Percentiles rank a stretch among this genome's conserved stretches.
Evolutionary conservation across 92 coral and sea anemone species (phyloP).

Genomic region (Epizoanthus scotinus): DNA sequence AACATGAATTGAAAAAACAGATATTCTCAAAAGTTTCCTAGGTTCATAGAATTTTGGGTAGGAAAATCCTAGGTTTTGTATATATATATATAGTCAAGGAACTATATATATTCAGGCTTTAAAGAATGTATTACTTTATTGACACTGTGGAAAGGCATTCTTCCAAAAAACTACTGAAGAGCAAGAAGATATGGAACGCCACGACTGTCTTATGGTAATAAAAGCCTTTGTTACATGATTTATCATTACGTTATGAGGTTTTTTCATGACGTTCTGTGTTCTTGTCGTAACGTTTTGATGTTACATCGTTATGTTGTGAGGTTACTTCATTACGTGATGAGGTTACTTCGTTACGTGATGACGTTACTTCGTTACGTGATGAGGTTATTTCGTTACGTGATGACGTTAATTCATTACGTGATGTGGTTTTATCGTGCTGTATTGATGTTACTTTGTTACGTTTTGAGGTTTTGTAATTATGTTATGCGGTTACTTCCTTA

Average conservation of each 20-base stretch:
- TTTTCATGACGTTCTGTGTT: background rate
- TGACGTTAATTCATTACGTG: slow-evolving; percentile 19
- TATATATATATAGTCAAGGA: too few relatives aligned
- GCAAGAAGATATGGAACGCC: background rate
- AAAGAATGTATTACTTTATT: too few relatives aligned
- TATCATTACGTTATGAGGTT: background rate
- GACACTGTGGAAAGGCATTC: too few relatives aligned
- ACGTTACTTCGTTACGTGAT: background rate
- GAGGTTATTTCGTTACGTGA: slow-evolving; percentile 11
- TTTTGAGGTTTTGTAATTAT: slow-evolving; percentile 16
- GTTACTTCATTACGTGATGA: background rate
- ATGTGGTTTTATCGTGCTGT: slow-evolving; percentile 11
- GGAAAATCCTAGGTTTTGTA: too few relatives aligned
- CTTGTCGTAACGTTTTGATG: background rate
- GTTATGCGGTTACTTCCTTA: slow-evolving; percentile 10
- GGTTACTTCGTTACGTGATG: background rate
- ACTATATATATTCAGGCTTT: too few relatives aligned
- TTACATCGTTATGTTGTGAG: slow-evolving; percentile 18
- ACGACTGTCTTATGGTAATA: background rate
- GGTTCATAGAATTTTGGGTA: too few relatives aligned
- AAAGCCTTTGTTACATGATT: slow-evolving; percentile 18
- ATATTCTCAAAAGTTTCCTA: too few relatives aligned
- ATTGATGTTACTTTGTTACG: background rate
- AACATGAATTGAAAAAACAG: too few relatives aligned
- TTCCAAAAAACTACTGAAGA: too few relatives aligned